Percentiles rank a stretch among this genome's conserved stretches.
phyloP scores from a whole-genome alignment of 1,140 invertebrate species.

The Drosophila albomicans region DNA sequence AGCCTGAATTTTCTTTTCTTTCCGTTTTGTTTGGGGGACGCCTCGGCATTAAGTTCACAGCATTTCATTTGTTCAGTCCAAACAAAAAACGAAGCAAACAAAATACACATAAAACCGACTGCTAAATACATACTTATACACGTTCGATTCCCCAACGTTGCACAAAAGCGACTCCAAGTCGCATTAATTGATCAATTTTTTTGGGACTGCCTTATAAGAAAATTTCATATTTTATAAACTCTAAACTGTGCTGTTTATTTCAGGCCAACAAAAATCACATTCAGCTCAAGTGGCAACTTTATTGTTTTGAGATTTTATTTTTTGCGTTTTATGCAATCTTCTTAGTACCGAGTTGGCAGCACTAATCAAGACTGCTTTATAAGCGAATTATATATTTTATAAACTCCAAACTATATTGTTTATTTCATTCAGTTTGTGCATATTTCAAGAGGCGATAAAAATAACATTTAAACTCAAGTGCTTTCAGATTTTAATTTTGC shows the following conservation, averaged over 20 bases:
- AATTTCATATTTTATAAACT: slow-evolving; percentile 9
- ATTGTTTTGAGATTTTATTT: too few species aligned
- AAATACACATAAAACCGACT: slow-evolving; percentile 22
- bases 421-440: too few species aligned
- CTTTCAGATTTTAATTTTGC: too few species aligned
- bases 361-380: too few species aligned
- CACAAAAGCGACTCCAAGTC: slow-evolving; percentile 2
- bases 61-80: slow-evolving; percentile 52
- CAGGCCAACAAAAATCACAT: not conserved
- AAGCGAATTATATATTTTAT: too few species aligned
- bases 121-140: slow-evolving; percentile 40
- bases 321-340: not conserved
- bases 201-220: not conserved
- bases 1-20: slow-evolving; percentile 54
- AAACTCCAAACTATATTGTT: too few species aligned
- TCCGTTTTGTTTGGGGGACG: slow-evolving; percentile 14
- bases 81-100: slow-evolving; percentile 2
- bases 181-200: slow-evolving; percentile 36
- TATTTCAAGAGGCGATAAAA: too few species aligned
- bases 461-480: too few species aligned
- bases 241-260: not conserved
- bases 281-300: too few species aligned
- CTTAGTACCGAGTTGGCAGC: not conserved
- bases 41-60: slow-evolving; percentile 8
- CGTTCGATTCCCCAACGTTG: slow-evolving; percentile 25